These are phyloP conservation scores for Chrysochloris asiatica DNA, from an alignment of 2,113 vertebrate species.

Conservation along the genomic window DNA sequence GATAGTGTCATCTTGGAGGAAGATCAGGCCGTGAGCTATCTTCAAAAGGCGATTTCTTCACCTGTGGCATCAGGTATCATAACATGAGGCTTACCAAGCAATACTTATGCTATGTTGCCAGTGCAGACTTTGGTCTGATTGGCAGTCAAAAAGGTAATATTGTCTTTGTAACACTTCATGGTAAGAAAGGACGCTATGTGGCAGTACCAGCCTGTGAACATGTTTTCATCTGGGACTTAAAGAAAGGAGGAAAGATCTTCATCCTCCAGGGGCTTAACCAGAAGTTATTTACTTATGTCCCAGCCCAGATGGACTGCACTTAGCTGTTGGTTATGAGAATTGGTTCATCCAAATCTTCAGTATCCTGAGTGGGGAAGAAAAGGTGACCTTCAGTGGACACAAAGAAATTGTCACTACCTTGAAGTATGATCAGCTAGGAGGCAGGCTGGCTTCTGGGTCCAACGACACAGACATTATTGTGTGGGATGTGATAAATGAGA, in stretches of 20 bases:
- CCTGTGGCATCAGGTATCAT: background rate
- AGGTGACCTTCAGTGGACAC: conserved; percentile 94
- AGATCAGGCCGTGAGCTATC: too few species aligned
- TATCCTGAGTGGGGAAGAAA: conserved; percentile 91
- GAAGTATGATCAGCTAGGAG: conserved; percentile 92
- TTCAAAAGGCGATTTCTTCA: background rate
- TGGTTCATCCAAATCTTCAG: conserved; percentile 93
- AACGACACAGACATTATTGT: conserved; percentile 98
- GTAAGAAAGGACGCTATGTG: conserved; percentile 92
- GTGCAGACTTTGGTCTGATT: conserved; percentile 93
- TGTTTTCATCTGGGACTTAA: conserved; percentile 95
- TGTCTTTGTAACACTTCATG: conserved; percentile 89
- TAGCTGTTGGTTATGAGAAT: conserved; percentile 96
- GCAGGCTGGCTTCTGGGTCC: conserved; percentile 93
- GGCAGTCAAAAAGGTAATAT: conserved; percentile 91
- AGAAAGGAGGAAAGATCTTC: conserved; percentile 96
- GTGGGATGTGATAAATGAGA: conserved; percentile 98
- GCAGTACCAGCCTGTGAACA: conserved; percentile 96
- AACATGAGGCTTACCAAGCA: conserved; percentile 96
- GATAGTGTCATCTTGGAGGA: background rate
- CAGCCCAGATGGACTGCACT: conserved; percentile 92
- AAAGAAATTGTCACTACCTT: conserved; percentile 92
- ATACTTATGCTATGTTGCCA: conserved; percentile 92
- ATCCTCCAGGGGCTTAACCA: conserved; percentile 94
- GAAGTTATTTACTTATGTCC: conserved; percentile 93